phyloP scores from a whole-genome alignment of 64 coral and sea anemone species.

The Porites lutea region DNA sequence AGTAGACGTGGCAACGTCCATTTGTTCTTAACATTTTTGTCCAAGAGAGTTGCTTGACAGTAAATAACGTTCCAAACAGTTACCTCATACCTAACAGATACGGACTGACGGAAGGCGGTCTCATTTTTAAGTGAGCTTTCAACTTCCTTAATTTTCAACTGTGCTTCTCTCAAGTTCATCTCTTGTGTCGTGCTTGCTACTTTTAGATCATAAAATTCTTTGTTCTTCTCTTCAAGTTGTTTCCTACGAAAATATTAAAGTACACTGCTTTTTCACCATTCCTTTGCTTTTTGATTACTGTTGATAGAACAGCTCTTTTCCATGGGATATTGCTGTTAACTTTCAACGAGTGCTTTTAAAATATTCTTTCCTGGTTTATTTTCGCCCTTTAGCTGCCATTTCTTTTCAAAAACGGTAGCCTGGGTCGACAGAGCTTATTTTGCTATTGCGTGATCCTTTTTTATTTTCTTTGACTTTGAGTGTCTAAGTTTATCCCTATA shows the following conservation, averaged over 20 bases:
- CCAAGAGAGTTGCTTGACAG: too few species aligned
- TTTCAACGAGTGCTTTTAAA: too few species aligned
- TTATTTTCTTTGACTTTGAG: too few species aligned
- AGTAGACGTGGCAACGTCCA: too few species aligned
- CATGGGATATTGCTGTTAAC: background rate
- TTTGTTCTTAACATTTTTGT: too few species aligned
- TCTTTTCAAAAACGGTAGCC: too few species aligned
- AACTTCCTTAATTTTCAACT: slow-evolving; percentile 52
- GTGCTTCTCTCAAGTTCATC: slow-evolving; percentile 47
- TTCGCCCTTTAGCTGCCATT: too few species aligned
- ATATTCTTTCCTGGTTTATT: too few species aligned
- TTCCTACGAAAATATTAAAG: background rate
- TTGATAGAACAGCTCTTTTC: background rate
- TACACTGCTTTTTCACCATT: background rate
- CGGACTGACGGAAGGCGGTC: background rate
- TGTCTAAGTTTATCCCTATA: too few species aligned
- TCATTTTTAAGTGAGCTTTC: slow-evolving; percentile 60
- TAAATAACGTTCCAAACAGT: background rate
- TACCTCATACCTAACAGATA: slow-evolving; percentile 37
- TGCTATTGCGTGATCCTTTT: too few species aligned
- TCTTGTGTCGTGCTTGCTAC: slow-evolving; percentile 36
- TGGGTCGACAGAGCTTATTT: too few species aligned
- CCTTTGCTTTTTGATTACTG: too few species aligned
- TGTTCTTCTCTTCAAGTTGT: slow-evolving; percentile 44
- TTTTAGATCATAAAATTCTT: slow-evolving; percentile 46